A percentile compares a stretch with the other conserved stretches of the same genome.
Conservation (phyloP, 2,797 vertebrate species). For the Eulemur rubriventer region DNA sequence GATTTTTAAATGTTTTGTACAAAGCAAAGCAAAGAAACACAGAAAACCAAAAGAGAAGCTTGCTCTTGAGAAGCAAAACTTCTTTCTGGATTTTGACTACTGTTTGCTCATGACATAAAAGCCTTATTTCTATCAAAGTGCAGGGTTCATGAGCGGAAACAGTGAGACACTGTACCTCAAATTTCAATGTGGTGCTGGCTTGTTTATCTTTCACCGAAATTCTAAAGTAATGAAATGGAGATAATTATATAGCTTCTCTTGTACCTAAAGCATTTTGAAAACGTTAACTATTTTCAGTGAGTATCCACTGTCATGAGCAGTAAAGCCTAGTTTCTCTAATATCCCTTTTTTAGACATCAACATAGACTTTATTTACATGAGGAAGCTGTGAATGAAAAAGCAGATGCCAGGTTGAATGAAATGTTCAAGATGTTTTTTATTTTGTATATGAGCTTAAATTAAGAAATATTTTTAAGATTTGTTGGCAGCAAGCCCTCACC, state of each 20-base stretch:
- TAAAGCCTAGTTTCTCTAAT: neutral
- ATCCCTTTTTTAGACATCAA: neutral
- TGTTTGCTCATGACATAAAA: neutral
- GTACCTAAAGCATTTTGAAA: neutral
- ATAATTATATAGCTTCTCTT: neutral
- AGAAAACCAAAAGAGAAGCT: neutral
- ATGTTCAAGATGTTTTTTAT: neutral
- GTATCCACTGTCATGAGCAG: neutral
- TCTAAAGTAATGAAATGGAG: neutral
- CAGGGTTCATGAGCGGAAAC: neutral
- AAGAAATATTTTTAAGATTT: neutral
- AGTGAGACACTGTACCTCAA: neutral
- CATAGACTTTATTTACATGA: neutral
- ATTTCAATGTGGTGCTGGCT: neutral
- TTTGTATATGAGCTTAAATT: neutral
- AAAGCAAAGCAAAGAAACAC: neutral
- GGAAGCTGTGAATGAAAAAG: neutral
- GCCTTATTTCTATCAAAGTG: neutral
- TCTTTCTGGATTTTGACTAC: neutral
- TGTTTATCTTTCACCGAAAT: neutral
- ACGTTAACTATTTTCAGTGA: neutral
- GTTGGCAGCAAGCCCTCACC: neutral
- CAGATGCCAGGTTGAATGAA: neutral
- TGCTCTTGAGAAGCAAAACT: neutral
- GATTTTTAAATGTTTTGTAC: neutral